Base-by-base conservation (phyloP, 1,140 invertebrate genomes). In the Andrena cerasifolii region DNA sequence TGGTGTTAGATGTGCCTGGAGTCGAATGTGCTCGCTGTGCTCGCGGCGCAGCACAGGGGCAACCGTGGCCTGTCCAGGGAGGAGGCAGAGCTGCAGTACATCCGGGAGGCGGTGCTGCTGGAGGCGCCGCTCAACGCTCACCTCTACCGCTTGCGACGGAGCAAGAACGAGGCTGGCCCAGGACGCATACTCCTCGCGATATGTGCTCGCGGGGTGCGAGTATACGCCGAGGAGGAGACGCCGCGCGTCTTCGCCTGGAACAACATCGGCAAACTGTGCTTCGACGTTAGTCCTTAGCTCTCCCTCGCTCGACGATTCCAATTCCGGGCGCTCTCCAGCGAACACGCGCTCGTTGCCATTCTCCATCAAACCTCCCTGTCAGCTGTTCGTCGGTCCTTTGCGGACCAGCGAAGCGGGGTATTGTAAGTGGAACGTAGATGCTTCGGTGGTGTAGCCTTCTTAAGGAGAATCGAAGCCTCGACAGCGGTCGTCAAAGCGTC, bases 51-150 rank as follows among this genome's bases (percentile, higher is more conserved):
- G 80, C 96, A 97, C 88, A 93, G 94, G 49, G 96, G 97, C 89
- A 96, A 98, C 90, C 94, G 94, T 59, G 96, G 96, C 24, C 90
- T 98, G 78, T 94, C 95, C 12, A 94, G 95, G 77, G 93, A 94
- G 63, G 96, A 98, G 88, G 97, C 98, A 26, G 95, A 98, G 88
- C 92, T 95, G 28, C 95, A 96, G 80, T 99, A 97, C 91, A 98
- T 99, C 86, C 95, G 96, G 81, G 97, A 99, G 93, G 96, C 98
- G 53, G 97, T 97, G 86, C 94, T 95, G 65, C 92, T 96, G 62
- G 96, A 97, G 79, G 96, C 97, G 84, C 97, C 97, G 85, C 96
- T 98, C 86, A 99, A 98, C 93, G 95, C 98, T 49, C 98, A 99
- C 92, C 94, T 98, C 62, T 99, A 98, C 91, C 94, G 96, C 53